Evolutionary conservation across 1,140 invertebrate genomes (phyloP), one percentile per base, ranked within the genome.

Genomic region (Ditylenchus dipsaci): DNA sequence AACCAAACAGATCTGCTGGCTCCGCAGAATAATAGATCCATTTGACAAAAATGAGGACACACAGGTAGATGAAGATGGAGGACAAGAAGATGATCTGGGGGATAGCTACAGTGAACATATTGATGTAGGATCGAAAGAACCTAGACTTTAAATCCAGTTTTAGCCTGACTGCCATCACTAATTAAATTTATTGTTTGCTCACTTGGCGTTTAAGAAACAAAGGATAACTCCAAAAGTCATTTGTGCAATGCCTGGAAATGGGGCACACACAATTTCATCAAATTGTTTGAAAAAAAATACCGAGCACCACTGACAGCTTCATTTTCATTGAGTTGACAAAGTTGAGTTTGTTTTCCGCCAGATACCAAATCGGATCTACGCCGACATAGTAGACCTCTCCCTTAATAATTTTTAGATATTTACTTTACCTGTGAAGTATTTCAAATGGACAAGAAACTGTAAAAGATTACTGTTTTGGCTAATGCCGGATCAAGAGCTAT

Each of bases 301-400:
- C 95, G 76, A 96, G 88, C 74, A 97, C 93, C 66, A 97, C 92
- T 19, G 93, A 96, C 49, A 95, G 85, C 83, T 97, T 97, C 95
- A 97, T 97, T 86, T 97, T 97, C 66, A 91, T 92, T 0, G 93
- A 94, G 86, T 98, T 98, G 19, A 93, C 85, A 85, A 95, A 97
- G 57, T 92, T 90, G 75, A 98, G 95, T 85, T 96, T 96, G 86
- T 97, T 97, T 61, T 80, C 68, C n/a, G 78, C 78, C 62, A 82
- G 53, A 63, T 79, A 76, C 81, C 80, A 84, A 30, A 80, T 69
- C 23, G 80, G 80, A 71, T 82, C 80, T 5, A 82, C 62, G 27
- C 81, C 79, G 58, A 76, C 56, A 11, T 66, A 72, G 70, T 82
- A 83, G 9, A 79, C 11, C 33, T 38, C 3, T 3, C 49, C 49